A percentile compares a stretch with the other conserved stretches of the same genome.
These are phyloP conservation scores for Chalcosyrphus nemorum DNA, from an alignment of 2,888 invertebrate genomes.

Conservation along the genomic window DNA sequence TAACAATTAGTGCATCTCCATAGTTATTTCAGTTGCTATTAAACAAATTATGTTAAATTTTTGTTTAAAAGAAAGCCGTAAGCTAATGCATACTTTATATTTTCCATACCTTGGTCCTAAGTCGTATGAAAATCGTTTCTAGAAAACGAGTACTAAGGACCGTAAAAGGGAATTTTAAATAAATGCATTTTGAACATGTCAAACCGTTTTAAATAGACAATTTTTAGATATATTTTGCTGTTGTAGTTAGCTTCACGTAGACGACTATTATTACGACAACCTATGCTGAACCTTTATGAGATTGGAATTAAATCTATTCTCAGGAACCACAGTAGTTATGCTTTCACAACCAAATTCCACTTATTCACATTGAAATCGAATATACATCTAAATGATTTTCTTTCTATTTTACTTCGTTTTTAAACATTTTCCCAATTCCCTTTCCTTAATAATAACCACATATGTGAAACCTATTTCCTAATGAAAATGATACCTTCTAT, in stretches of 20 bases:
- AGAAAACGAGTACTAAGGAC: background rate
- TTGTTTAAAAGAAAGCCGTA: background rate
- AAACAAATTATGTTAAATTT: conserved; percentile 2
- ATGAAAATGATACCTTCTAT: background rate
- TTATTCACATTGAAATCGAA: conserved; percentile 73
- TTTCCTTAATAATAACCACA: conserved; percentile 61
- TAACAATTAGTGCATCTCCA: conserved; percentile 16
- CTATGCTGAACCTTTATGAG: conserved; percentile 15
- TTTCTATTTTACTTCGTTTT: conserved; percentile 44
- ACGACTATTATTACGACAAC: conserved; percentile 16
- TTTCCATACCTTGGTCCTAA: background rate
- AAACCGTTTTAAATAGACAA: background rate
- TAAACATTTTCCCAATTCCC: conserved; percentile 22
- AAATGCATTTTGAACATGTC: background rate
- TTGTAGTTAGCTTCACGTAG: conserved; percentile 37
- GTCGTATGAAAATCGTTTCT: background rate
- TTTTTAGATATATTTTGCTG: conserved; percentile 3
- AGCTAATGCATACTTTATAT: background rate
- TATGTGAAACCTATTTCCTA: background rate
- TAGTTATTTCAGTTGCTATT: background rate
- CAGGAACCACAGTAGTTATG: conserved; percentile 32
- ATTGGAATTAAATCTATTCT: background rate
- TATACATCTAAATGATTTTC: conserved; percentile 75
- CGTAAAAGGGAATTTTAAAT: background rate
- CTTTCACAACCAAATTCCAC: conserved; percentile 24